A percentile compares a stretch with the other conserved stretches of the same genome.
phyloP scores from a whole-genome alignment of 2,888 invertebrate species.

The Dromius quadrimaculatus region DNA sequence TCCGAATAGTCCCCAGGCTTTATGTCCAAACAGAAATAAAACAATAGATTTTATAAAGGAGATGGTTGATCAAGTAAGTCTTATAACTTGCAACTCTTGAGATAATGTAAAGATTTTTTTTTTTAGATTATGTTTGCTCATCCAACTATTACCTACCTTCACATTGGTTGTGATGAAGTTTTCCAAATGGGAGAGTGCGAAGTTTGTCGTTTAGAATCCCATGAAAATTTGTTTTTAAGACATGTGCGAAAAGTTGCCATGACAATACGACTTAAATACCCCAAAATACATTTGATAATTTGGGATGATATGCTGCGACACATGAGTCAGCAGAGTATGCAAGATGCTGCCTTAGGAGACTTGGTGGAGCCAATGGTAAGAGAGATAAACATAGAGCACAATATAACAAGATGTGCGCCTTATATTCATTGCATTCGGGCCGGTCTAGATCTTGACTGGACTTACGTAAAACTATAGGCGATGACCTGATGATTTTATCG shows the following conservation, averaged over 20 bases:
- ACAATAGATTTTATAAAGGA: constrained; percentile 74
- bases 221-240: constrained; percentile 72
- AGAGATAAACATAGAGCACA: too few relatives aligned
- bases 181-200: constrained; percentile 78
- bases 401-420: too few relatives aligned
- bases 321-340: constrained; percentile 71
- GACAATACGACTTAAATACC: constrained; percentile 72
- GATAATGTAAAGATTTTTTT: background rate
- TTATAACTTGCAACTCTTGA: background rate
- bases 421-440: too few relatives aligned
- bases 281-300: constrained; percentile 74
- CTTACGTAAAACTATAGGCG: too few relatives aligned
- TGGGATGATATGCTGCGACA: constrained; percentile 87
- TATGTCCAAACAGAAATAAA: constrained; percentile 77
- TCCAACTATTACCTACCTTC: constrained; percentile 68
- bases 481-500: too few relatives aligned
- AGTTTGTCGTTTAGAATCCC: constrained; percentile 69
- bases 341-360: constrained; percentile 73
- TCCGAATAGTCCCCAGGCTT: constrained; percentile 75
- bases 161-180: constrained; percentile 83
- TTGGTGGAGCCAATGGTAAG: constrained; percentile 78
- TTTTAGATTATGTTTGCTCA: constrained; percentile 62
- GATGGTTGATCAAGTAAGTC: constrained; percentile 76
- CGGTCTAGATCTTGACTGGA: too few relatives aligned
- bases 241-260: constrained; percentile 74